Evolutionary conservation across 1,140 invertebrate species (phyloP).

Genomic region (Ceratina japonica): DNA sequence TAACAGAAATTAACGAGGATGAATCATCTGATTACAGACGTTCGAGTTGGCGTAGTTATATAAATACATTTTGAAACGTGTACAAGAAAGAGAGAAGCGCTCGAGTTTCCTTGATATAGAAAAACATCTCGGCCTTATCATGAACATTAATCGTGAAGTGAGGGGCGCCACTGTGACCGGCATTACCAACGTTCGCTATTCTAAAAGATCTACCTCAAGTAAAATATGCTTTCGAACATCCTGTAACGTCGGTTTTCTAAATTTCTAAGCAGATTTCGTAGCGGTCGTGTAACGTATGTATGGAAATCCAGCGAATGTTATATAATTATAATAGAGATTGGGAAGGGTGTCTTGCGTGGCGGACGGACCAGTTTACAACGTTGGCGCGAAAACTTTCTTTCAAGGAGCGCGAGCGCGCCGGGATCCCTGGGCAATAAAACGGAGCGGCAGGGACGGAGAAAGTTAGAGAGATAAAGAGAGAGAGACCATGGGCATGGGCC

Average conservation of each 20-base stretch:
- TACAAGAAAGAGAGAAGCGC: slow-evolving; percentile 27
- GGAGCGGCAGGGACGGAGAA: slow-evolving; percentile 1
- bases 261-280: neutral
- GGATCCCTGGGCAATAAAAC: slow-evolving; percentile 51
- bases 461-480: slow-evolving; percentile 15
- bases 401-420: slow-evolving; percentile 35
- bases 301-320: neutral
- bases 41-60: neutral
- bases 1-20: neutral
- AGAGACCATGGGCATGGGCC: slow-evolving; percentile 13
- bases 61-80: slow-evolving; percentile 5
- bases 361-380: slow-evolving; percentile 8
- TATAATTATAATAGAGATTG: neutral
- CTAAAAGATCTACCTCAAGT: slow-evolving; percentile 41
- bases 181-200: slow-evolving; percentile 52
- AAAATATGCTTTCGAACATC: slow-evolving; percentile 32
- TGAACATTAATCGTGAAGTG: slow-evolving; percentile 38
- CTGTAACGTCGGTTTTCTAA: slow-evolving; percentile 1
- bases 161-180: slow-evolving; percentile 45
- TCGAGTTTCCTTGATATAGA: neutral
- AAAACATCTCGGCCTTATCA: slow-evolving; percentile 10
- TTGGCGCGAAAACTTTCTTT: slow-evolving; percentile 57
- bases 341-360: neutral
- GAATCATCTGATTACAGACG: neutral
- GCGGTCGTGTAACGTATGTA: neutral